phyloP scores from a whole-genome alignment of 2,888 invertebrate species.

The Conistra vaccinii region DNA sequence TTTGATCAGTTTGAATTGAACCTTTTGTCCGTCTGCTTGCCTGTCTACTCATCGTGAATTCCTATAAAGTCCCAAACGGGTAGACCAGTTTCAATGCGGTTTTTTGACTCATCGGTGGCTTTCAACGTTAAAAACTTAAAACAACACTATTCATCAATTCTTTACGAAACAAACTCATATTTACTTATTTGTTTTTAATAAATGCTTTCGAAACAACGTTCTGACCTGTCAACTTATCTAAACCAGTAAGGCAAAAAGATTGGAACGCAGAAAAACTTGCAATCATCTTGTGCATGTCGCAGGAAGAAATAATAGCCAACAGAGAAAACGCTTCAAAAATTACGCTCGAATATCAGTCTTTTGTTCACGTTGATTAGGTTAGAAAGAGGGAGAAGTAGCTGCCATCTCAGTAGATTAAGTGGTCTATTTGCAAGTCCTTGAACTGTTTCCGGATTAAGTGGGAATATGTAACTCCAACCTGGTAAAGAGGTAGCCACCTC shows the following conservation, averaged over 20 bases:
- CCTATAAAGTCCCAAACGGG: neutral
- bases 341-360: too few species aligned
- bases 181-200: neutral
- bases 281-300: neutral
- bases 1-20: neutral
- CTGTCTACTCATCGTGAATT: neutral
- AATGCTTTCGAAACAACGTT: neutral
- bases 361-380: neutral
- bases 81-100: neutral
- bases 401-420: neutral
- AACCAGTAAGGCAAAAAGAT: constrained; percentile 27
- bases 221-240: constrained; percentile 24
- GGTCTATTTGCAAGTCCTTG: neutral
- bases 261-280: constrained; percentile 19
- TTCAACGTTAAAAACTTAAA: neutral
- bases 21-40: neutral
- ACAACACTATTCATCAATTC: neutral
- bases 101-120: neutral
- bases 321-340: constrained; percentile 2
- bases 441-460: neutral
- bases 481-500: neutral
- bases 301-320: constrained; percentile 5
- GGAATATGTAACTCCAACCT: neutral
- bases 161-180: neutral
- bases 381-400: neutral